These are phyloP conservation scores for Acleris literana DNA, from an alignment of 2,888 invertebrate genomes.

Conservation along the genomic window DNA sequence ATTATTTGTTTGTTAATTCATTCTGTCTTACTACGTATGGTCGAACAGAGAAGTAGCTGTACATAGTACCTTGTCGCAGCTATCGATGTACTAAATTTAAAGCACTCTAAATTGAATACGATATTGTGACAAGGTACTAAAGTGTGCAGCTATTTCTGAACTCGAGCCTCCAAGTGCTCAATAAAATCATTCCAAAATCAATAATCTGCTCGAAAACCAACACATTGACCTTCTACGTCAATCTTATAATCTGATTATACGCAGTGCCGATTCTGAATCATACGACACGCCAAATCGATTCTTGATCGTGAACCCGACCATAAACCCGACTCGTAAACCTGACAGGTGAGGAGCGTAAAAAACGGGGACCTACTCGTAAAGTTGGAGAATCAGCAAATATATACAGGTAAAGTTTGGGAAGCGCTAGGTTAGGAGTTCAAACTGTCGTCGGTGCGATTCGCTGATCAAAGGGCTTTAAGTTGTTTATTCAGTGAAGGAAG, in stretches of 20 bases:
- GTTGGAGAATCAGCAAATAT: conserved; percentile 8
- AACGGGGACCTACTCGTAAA: conserved; percentile 19
- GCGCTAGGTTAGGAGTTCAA: background rate
- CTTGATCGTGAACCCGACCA: conserved; percentile 24
- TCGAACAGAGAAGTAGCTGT: too few relatives aligned
- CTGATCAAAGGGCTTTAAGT: too few relatives aligned
- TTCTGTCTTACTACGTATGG: too few relatives aligned
- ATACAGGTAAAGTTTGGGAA: background rate
- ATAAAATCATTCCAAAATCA: background rate
- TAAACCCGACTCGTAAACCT: conserved; percentile 27
- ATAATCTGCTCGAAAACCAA: background rate
- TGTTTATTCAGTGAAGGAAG: too few relatives aligned
- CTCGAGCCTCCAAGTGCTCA: too few relatives aligned
- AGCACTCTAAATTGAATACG: too few relatives aligned
- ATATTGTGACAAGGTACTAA: too few relatives aligned
- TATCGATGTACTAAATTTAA: too few relatives aligned
- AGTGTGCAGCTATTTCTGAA: too few relatives aligned
- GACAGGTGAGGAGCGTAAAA: conserved; percentile 27
- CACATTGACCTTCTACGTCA: background rate
- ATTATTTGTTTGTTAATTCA: too few relatives aligned
- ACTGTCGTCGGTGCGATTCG: background rate
- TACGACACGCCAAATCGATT: conserved; percentile 24
- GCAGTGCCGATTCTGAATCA: conserved; percentile 4
- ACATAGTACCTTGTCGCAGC: too few relatives aligned
- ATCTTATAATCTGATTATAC: conserved; percentile 4